Percentiles rank a stretch among this genome's conserved stretches.
phyloP scores from a whole-genome alignment of 2,113 vertebrate genomes.

The Tympanuchus pallidicinctus region DNA sequence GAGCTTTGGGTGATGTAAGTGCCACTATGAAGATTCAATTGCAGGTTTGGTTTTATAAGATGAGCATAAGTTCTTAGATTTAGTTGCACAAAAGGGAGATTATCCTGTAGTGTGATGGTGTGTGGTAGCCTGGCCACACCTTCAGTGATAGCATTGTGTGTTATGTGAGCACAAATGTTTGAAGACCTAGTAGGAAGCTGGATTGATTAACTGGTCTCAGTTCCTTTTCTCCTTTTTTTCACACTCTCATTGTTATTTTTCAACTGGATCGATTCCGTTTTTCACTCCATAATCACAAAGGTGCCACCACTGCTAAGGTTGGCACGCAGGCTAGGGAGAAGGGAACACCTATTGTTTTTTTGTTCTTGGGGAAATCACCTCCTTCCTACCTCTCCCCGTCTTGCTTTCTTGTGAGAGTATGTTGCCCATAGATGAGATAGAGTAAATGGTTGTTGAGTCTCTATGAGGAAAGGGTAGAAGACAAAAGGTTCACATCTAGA shows the following conservation, averaged over 20 bases:
- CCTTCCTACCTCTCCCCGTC: neutral
- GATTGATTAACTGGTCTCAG: neutral
- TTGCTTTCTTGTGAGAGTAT: neutral
- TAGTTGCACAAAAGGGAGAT: neutral
- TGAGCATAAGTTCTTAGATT: neutral
- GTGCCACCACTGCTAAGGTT: neutral
- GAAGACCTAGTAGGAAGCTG: neutral
- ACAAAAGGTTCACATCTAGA: neutral
- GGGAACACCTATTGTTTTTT: neutral
- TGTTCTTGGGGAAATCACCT: neutral
- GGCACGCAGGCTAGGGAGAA: neutral
- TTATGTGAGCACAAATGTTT: neutral
- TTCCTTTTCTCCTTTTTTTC: neutral
- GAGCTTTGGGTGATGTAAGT: slow-evolving; percentile 82
- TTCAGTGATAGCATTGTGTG: accelerated
- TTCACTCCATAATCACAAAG: neutral
- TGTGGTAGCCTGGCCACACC: neutral
- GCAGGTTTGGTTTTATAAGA: neutral
- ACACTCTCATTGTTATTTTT: neutral
- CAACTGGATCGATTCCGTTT: neutral
- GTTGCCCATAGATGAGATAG: neutral
- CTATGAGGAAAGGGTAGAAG: neutral
- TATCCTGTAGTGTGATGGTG: neutral
- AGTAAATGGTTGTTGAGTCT: neutral
- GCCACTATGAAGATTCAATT: neutral